Evolutionary conservation across 2,113 vertebrate genomes (phyloP).

Genomic region (Myrmophylax atrothorax): DNA sequence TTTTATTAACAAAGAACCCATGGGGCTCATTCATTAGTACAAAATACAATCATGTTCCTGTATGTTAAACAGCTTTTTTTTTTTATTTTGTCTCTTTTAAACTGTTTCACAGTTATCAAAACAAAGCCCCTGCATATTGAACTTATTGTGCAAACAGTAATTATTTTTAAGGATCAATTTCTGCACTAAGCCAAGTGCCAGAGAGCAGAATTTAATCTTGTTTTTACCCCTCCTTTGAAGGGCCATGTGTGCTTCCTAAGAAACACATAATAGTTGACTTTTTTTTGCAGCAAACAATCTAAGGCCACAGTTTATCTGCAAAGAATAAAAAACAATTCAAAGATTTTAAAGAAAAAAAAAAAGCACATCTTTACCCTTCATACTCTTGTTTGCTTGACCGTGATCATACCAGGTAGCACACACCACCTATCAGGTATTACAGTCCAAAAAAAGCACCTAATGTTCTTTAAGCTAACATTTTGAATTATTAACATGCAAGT

Average conservation of each 20-base stretch:
- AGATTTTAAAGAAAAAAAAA: neutral
- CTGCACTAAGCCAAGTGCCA: conserved; percentile 44
- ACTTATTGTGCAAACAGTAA: conserved; percentile 73
- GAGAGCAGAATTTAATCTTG: conserved; percentile 55
- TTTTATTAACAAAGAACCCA: conserved; percentile 85
- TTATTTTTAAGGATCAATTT: conserved; percentile 63
- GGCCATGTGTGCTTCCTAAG: conserved; percentile 19
- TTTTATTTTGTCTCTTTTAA: conserved; percentile 65
- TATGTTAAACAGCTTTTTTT: conserved; percentile 67
- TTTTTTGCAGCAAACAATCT: conserved; percentile 70
- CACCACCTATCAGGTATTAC: conserved; percentile 8
- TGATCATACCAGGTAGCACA: conserved; percentile 2
- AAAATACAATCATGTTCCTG: conserved; percentile 76
- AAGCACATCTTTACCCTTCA: conserved; percentile 55
- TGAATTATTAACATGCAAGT: conserved; percentile 53
- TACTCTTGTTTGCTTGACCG: conserved; percentile 10
- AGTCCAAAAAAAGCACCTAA: conserved; percentile 35
- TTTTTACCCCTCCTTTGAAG: conserved; percentile 26
- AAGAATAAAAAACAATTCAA: conserved; percentile 30
- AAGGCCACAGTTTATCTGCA: conserved; percentile 76
- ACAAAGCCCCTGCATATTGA: conserved; percentile 67
- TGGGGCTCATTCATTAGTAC: conserved; percentile 77
- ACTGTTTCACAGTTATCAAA: conserved; percentile 74
- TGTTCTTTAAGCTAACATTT: neutral
- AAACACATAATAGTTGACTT: conserved; percentile 35